Percentiles rank a stretch among this genome's conserved stretches.
Conservation (phyloP, 2,113 vertebrate species). For the Trogon surrucura region DNA sequence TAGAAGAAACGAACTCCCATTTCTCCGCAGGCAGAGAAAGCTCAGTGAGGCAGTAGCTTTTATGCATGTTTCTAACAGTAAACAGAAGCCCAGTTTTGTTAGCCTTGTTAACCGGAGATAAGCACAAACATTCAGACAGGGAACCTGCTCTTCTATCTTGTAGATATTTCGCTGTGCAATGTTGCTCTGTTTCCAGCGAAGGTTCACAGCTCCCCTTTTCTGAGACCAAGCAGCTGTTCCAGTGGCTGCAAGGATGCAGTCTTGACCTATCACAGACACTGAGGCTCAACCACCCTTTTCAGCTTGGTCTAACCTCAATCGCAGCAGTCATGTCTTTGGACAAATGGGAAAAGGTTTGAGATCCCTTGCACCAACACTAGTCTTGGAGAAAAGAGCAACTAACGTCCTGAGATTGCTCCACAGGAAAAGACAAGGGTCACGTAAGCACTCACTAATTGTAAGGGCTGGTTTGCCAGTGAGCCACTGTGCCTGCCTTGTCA, state of each 20-base stretch:
- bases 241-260: rapidly evolving
- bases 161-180: background rate
- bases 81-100: background rate
- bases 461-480: background rate
- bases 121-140: background rate
- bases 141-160: background rate
- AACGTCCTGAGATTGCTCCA: background rate
- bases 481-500: background rate
- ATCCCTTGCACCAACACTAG: background rate
- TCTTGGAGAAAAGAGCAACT: background rate
- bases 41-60: background rate
- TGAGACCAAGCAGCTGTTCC: background rate
- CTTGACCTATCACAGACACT: rapidly evolving
- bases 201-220: background rate
- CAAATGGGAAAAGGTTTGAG: background rate
- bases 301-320: background rate
- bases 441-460: background rate
- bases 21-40: background rate
- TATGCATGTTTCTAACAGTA: background rate
- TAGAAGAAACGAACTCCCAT: constrained; percentile 3
- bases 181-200: background rate
- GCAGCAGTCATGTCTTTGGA: background rate
- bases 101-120: background rate
- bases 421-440: background rate
- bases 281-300: background rate